Base-by-base conservation (phyloP, 1,140 invertebrate genomes). In the Nephila pilipes region DNA sequence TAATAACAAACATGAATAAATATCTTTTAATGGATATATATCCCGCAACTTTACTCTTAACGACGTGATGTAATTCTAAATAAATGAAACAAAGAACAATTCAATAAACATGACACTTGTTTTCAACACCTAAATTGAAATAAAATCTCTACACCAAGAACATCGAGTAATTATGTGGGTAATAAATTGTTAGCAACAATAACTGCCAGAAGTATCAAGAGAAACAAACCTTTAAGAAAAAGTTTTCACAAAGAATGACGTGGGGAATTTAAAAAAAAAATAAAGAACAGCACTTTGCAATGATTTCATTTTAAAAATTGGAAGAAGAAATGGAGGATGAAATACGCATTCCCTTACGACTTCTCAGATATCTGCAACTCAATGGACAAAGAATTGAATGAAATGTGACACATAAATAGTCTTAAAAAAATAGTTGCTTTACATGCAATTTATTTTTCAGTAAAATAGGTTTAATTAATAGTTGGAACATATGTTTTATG, bases 91-190 rank as follows among this genome's bases (percentile, higher is more conserved):
- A 25, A 69, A 54, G 63, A 22, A 69, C 32, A 75, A 18, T 18
- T 20, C 63, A 25, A 54, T 88, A 16, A 88, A 69, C 63, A 38
- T 88, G 87, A 69, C 63, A 54, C 87, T 88, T 69, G 63, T 88
- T 88, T 88, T 88, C 87, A 88, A 75, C 87, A 88, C 54, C 32
- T 22, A 8, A 87, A 88, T 14, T 46, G 87, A 38, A 75, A 63
- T 75, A 88, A 88, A 88, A 88, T 88, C 87, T 55, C 87, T 69
- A 29, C 46, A 14, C 36, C 54, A n/a, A 36, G 38, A 75, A 88
- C 32, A 10, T 46, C 60, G 32, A 29, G 60, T 69, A 88, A 88
- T 88, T 88, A 88, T 63, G 75, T n/a, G 65, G 54, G n/a, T 38
- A 65, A 75, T 88, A 69, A 54, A 88, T 88, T 63, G 60, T 14